These are phyloP conservation scores for Anthonomus grandis DNA, from an alignment of 1,140 invertebrate genomes.

Conservation along the genomic window DNA sequence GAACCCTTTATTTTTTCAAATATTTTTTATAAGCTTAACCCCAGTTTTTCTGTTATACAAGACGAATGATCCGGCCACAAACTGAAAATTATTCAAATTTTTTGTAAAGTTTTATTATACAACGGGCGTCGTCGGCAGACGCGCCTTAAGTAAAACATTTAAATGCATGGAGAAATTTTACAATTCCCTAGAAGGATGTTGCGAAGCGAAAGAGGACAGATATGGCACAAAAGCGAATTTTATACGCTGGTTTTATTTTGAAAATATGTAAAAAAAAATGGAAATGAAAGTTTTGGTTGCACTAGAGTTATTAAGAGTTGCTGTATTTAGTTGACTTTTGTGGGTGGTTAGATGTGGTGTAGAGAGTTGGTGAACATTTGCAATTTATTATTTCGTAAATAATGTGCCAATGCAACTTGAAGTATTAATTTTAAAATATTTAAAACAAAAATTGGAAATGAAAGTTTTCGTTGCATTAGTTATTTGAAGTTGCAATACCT, in stretches of 20 bases:
- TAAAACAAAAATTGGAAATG: no score
- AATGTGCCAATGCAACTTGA: no score
- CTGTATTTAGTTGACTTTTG: no score
- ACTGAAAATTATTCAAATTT: slow-evolving; percentile 38
- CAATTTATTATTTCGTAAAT: no score
- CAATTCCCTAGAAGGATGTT: slow-evolving; percentile 40
- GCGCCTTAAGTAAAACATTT: slow-evolving; percentile 45
- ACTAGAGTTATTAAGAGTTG: slow-evolving; percentile 2
- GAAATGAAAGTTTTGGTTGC: no score
- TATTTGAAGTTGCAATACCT: no score
- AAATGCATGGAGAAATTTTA: slow-evolving; percentile 49
- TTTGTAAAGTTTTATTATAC: slow-evolving; percentile 31
- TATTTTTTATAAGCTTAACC: slow-evolving; percentile 5
- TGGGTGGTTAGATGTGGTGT: no score
- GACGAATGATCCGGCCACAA: not conserved
- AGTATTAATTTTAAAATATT: no score
- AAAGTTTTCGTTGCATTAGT: no score
- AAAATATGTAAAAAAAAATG: slow-evolving; percentile 17
- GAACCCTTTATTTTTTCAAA: slow-evolving; percentile 5
- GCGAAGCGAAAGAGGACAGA: slow-evolving; percentile 11
- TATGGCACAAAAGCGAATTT: slow-evolving; percentile 7
- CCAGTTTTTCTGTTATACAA: not conserved
- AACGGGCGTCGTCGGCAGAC: not conserved
- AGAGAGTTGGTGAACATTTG: no score
- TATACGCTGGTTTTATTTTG: slow-evolving; percentile 17